phyloP scores from a whole-genome alignment of 2,113 vertebrate species.

The Murina feae region DNA sequence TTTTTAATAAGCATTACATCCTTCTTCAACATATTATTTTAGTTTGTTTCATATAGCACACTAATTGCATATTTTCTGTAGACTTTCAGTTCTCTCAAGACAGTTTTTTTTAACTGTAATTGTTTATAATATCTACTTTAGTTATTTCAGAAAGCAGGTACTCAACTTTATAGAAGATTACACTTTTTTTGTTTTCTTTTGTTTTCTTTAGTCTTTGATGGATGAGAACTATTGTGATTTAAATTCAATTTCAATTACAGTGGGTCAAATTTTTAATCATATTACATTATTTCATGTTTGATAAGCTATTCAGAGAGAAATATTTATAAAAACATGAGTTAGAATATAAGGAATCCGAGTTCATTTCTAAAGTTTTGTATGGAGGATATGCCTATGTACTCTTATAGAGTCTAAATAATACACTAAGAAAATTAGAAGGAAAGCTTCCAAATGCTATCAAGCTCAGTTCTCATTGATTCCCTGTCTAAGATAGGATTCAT shows the following conservation, averaged over 20 bases:
- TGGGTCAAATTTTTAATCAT: neutral
- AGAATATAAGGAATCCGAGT: neutral
- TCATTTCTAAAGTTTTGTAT: neutral
- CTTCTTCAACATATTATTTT: neutral
- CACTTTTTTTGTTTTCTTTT: neutral
- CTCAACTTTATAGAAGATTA: neutral
- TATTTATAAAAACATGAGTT: neutral
- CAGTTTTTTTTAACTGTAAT: neutral
- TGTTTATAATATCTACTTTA: neutral
- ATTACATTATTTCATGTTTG: neutral
- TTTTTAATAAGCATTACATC: neutral
- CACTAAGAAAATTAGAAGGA: neutral
- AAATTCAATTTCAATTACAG: neutral
- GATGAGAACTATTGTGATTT: neutral
- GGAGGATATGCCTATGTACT: neutral
- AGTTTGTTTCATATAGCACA: neutral
- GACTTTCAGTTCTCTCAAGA: neutral
- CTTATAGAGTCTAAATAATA: neutral
- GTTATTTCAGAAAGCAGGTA: neutral
- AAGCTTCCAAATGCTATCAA: neutral
- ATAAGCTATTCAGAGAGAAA: neutral
- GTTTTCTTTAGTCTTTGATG: neutral
- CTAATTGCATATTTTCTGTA: neutral
- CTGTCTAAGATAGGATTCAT: neutral
- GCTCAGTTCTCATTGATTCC: neutral